Evolutionary conservation across 1,140 invertebrate genomes (phyloP).

Genomic region (Anagrus nilaparvatae): DNA sequence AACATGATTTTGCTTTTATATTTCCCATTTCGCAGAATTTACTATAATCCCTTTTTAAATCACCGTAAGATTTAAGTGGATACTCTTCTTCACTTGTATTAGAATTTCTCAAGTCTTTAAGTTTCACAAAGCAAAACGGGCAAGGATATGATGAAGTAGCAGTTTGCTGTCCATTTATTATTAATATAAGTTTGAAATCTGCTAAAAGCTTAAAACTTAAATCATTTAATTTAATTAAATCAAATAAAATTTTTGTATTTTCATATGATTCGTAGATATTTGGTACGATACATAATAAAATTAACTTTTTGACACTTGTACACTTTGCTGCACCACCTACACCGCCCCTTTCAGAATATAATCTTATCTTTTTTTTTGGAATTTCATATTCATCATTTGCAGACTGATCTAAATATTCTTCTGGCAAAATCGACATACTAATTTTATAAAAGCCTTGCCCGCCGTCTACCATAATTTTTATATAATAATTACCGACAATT

Average conservation of each 20-base stretch:
- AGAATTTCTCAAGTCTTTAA: not conserved
- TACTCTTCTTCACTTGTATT: not conserved
- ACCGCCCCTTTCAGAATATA: not conserved
- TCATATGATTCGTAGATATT: slow-evolving; percentile 3
- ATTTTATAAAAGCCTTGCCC: slow-evolving; percentile 6
- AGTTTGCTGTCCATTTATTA: slow-evolving; percentile 6
- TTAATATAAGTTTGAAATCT: slow-evolving; percentile 6
- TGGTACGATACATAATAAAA: slow-evolving; percentile 4
- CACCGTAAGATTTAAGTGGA: not conserved
- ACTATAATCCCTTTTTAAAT: not conserved
- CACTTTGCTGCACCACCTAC: not conserved
- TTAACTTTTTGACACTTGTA: slow-evolving; percentile 2
- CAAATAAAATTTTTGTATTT: slow-evolving; percentile 2
- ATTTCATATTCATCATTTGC: not conserved
- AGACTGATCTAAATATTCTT: not conserved
- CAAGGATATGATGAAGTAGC: slow-evolving; percentile 3
- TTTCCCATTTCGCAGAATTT: not conserved
- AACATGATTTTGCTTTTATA: not conserved
- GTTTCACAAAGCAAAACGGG: slow-evolving; percentile 1
- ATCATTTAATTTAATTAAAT: slow-evolving; percentile 1
- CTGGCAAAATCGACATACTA: not conserved
- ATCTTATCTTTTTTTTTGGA: not conserved
- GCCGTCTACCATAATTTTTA: slow-evolving; percentile 2
- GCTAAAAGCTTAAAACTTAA: slow-evolving; percentile 2
- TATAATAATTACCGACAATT: not conserved